Base-by-base conservation (phyloP, 2,113 vertebrate genomes). In the Pluvialis apricaria region DNA sequence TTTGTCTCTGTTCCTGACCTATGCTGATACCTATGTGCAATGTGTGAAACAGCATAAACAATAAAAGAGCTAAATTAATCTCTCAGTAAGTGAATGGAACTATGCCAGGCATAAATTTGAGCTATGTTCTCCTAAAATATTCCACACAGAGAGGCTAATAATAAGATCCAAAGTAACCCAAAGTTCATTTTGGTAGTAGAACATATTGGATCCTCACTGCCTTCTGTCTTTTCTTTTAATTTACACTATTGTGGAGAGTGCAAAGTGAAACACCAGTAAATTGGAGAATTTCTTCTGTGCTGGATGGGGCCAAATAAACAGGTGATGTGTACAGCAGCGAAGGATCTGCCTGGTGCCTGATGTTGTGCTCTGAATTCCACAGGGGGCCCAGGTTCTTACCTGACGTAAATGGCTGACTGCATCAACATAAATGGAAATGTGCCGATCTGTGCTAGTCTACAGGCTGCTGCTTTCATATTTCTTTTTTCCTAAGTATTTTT, bases 51-150 rank as follows among this genome's bases (percentile, higher is more conserved):
- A 34, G 64, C 47, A 42, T 91, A 86, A 94, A 88, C 83, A 92
- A 82, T 91, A 24, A 65, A 94, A 95, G 52, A 86, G 34, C 86
- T 91, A 96, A 94, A 95, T 92, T 86, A 82, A 34, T 92, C 77
- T 82, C 88, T 79, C 40, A 45, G 49, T 65, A 93, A 94, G 34
- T 76, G 70, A 94, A 51, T 61, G 57, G 61, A 82, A 91, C 54
- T 87, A 29, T 87, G 66, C 70, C 91, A 94, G 45, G 44, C 47
- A 85, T 72, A 89, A 79, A 82, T 89, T 78, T 94, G 49, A 94
- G 62, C 70, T 44, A 73, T 7, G 2, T 86, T 94, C 24, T 95
- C 94, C 77, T 93, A 93, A 93, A 93, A 93, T 91, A 93, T 72
- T 90, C 54, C 22, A 20, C 42, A 29, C 45, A 68, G 66, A 58